phyloP scores from a whole-genome alignment of 2,888 invertebrate genomes.

The Agrotis clavis region DNA sequence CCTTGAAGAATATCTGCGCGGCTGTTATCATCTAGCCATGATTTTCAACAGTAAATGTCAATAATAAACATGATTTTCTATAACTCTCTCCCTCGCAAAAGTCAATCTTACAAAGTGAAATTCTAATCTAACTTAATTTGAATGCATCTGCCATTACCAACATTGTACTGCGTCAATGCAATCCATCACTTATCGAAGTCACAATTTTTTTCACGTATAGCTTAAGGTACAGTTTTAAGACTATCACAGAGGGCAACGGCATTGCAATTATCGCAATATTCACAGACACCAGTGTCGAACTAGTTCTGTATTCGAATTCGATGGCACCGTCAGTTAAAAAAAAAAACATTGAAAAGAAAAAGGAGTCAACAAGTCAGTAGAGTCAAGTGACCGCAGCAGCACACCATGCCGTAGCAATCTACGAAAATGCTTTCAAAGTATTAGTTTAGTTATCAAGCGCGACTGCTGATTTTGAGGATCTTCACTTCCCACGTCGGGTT shows the following conservation, averaged over 20 bases:
- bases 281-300: not conserved
- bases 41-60: not conserved
- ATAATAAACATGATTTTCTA: conserved; percentile 1
- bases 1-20: too few species aligned
- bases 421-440: not conserved
- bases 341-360: not conserved
- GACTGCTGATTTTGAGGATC: too few species aligned
- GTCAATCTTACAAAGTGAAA: conserved; percentile 13
- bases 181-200: conserved; percentile 36
- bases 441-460: too few species aligned
- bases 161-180: conserved; percentile 37
- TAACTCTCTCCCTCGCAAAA: conserved; percentile 4
- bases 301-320: not conserved
- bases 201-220: conserved; percentile 21
- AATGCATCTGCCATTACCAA: conserved; percentile 11
- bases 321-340: not conserved
- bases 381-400: not conserved
- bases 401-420: not conserved
- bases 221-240: conserved; percentile 4
- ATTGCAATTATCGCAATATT: not conserved
- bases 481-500: too few species aligned
- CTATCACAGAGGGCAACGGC: not conserved
- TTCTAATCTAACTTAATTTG: conserved; percentile 8
- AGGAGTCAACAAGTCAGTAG: too few species aligned
- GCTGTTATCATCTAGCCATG: too few species aligned